phyloP scores from a whole-genome alignment of 1,140 invertebrate genomes.

The Bombus picipes region DNA sequence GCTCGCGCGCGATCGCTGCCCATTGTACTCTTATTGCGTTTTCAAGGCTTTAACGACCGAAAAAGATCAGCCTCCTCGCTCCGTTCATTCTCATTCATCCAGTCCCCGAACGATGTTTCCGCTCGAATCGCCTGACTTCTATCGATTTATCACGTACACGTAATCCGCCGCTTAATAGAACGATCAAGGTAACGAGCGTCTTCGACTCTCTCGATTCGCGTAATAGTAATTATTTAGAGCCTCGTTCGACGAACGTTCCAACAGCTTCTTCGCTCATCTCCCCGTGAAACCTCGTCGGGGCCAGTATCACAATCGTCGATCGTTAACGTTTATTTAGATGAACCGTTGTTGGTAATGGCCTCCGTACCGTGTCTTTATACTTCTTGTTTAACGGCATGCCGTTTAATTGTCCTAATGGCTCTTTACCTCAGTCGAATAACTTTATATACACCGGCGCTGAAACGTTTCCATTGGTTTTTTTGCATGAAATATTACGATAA shows the following conservation, averaged over 20 bases:
- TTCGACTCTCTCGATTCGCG: neutral
- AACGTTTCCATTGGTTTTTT: neutral
- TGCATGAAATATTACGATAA: no score
- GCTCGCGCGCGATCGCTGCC: no score
- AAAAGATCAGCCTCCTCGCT: neutral
- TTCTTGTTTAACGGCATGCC: neutral
- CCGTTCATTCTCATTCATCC: neutral
- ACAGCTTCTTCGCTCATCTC: neutral
- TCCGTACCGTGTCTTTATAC: neutral
- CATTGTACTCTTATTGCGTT: neutral
- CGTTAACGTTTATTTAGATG: slow-evolving; percentile 20
- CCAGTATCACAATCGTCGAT: neutral
- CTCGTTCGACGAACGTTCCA: neutral
- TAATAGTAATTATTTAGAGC: slow-evolving; percentile 30
- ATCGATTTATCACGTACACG: slow-evolving; percentile 34
- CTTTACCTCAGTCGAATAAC: neutral
- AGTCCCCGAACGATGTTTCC: neutral
- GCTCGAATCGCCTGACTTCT: slow-evolving; percentile 19
- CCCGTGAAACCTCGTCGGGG: neutral
- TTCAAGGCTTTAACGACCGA: slow-evolving; percentile 3
- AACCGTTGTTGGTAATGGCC: neutral
- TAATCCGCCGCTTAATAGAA: slow-evolving; percentile 36
- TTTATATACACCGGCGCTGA: neutral
- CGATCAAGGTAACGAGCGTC: slow-evolving; percentile 37
- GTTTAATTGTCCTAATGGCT: neutral